These are phyloP conservation scores for Dorcus hopei DNA, from an alignment of 2,888 invertebrate species.

Conservation along the genomic window DNA sequence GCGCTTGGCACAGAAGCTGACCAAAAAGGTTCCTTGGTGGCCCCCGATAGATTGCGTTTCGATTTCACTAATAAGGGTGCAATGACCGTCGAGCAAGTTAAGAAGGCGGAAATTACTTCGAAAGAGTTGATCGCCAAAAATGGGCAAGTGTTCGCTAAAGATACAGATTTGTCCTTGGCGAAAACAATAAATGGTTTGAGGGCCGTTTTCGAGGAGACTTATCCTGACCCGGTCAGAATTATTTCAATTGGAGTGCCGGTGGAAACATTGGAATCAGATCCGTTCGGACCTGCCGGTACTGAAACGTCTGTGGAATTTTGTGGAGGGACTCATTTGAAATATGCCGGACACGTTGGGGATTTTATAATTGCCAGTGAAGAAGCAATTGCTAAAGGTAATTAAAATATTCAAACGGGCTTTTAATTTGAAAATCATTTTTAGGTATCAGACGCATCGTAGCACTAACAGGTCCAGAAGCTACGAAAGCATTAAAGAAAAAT, in stretches of 20 bases:
- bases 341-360: constrained; percentile 89
- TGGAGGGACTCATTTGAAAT: constrained; percentile 90
- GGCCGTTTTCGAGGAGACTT: constrained; percentile 98
- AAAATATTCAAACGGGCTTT: not conserved
- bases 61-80: constrained; percentile 96
- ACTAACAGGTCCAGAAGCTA: constrained; percentile 91
- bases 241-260: constrained; percentile 92
- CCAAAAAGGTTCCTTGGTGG: constrained; percentile 95
- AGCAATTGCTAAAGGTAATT: constrained; percentile 91
- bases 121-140: constrained; percentile 58
- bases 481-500: constrained; percentile 80
- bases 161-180: constrained; percentile 77
- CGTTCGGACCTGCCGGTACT: constrained; percentile 72
- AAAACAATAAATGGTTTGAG: constrained; percentile 89
- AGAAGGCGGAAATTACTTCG: constrained; percentile 77
- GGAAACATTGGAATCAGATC: constrained; percentile 83
- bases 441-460: constrained; percentile 88
- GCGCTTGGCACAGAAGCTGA: constrained; percentile 90
- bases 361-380: constrained; percentile 97
- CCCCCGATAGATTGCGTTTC: constrained; percentile 93
- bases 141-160: constrained; percentile 76
- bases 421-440: not conserved
- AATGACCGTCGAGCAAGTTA: constrained; percentile 84
- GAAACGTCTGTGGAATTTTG: constrained; percentile 97
- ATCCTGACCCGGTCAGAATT: constrained; percentile 93